A percentile compares a stretch with the other conserved stretches of the same genome.
Evolutionary conservation across 2,888 invertebrate genomes (phyloP).

Genomic region (Gandaritis pyraliata): DNA sequence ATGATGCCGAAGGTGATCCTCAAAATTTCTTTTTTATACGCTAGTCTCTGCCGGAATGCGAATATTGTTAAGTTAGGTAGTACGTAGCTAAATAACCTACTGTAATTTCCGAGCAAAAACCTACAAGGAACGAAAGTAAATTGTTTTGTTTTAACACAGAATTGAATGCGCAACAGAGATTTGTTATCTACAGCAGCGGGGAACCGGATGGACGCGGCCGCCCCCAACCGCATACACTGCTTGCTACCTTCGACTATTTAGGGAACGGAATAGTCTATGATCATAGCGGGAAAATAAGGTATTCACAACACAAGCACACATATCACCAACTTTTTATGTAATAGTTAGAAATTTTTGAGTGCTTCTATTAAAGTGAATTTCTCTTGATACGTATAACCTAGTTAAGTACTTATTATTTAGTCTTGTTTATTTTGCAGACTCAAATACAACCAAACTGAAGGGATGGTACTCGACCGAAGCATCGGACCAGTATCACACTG

Average conservation of each 20-base stretch:
- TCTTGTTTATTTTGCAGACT: slow-evolving; percentile 52
- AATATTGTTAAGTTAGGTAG: no score
- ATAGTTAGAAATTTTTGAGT: no score
- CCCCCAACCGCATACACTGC: slow-evolving; percentile 63
- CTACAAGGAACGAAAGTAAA: no score
- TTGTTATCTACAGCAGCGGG: slow-evolving; percentile 72
- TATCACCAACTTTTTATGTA: no score
- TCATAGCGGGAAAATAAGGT: slow-evolving; percentile 75
- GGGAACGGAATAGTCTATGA: slow-evolving; percentile 78
- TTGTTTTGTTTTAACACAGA: slow-evolving; percentile 51
- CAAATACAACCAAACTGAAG: slow-evolving; percentile 80
- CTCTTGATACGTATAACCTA: no score
- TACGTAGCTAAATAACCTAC: no score
- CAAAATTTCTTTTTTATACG: no score
- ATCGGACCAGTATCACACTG: slow-evolving; percentile 75
- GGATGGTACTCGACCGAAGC: slow-evolving; percentile 68
- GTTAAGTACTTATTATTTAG: no score
- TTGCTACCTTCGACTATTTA: slow-evolving; percentile 73
- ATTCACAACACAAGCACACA: not conserved
- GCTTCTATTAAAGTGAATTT: no score
- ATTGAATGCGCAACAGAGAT: slow-evolving; percentile 70
- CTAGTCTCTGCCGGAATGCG: no score
- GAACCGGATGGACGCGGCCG: slow-evolving; percentile 70
- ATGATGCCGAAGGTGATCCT: slow-evolving; percentile 66
- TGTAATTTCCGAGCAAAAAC: no score